Percentiles rank a stretch among this genome's conserved stretches.
These are phyloP conservation scores for Pilophorus perplexus DNA, from an alignment of 2,888 invertebrate genomes.

Conservation along the genomic window DNA sequence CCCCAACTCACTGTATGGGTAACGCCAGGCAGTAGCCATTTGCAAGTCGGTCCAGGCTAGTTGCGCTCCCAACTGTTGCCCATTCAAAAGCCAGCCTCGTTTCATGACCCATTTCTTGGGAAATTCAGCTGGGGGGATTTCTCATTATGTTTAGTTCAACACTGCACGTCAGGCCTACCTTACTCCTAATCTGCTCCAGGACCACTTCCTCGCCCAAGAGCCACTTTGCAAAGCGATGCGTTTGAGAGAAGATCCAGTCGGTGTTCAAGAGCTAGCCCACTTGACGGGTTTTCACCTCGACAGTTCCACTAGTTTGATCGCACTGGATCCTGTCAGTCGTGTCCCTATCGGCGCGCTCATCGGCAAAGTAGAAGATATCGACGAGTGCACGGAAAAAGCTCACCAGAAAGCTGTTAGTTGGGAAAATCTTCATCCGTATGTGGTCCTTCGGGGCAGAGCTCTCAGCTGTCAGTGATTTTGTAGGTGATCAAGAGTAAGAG, in stretches of 20 bases:
- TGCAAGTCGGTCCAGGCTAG: no score
- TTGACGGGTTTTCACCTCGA: not conserved
- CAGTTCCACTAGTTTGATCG: conserved; percentile 2
- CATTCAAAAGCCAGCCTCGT: no score
- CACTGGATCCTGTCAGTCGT: not conserved
- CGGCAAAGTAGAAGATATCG: conserved; percentile 13
- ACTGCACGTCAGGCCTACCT: no score
- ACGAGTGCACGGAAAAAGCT: conserved; percentile 21
- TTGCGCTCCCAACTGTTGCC: no score
- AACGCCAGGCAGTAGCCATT: no score
- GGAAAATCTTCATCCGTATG: not conserved
- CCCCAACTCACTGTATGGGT: no score
- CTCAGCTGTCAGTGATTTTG: not conserved
- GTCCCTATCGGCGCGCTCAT: not conserved
- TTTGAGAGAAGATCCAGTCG: not conserved
- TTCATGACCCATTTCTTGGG: no score
- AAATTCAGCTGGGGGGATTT: no score
- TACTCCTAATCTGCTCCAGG: no score
- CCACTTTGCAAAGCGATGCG: conserved; percentile 23
- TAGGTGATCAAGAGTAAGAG: conserved; percentile 6
- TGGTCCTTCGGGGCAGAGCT: not conserved
- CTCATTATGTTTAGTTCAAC: no score
- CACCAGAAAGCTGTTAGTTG: conserved; percentile 5
- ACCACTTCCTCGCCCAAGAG: not conserved
- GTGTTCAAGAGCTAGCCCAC: not conserved